Percentiles rank a stretch among this genome's conserved stretches.
Evolutionary conservation across 2,797 vertebrate species (phyloP).

Genomic region (Cyprinodon diabolis): DNA sequence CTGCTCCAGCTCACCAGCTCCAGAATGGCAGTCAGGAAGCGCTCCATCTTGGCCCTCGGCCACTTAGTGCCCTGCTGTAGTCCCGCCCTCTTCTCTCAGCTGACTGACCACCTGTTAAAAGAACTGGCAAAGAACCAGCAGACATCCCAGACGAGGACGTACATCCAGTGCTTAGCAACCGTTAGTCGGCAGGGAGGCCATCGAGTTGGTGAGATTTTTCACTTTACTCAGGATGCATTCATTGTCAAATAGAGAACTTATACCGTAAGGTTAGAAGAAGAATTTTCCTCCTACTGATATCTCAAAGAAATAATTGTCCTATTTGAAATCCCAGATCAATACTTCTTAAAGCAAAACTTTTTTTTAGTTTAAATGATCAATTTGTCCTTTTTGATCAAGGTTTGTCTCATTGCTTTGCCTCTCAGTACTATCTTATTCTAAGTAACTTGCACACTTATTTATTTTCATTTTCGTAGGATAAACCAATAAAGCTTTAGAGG

Average conservation of each 20-base stretch:
- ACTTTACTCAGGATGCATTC: background rate
- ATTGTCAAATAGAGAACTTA: background rate
- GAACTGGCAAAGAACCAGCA: constrained; percentile 81
- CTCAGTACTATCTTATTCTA: background rate
- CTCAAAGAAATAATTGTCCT: background rate
- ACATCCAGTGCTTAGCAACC: constrained; percentile 93
- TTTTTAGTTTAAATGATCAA: background rate
- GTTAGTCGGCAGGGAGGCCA: constrained; percentile 92
- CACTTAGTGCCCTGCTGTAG: constrained; percentile 92
- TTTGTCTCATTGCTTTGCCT: background rate
- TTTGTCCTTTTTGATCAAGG: background rate
- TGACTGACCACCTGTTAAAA: constrained; percentile 86
- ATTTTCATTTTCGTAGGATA: background rate
- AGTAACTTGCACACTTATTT: background rate
- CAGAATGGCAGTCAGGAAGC: constrained; percentile 92
- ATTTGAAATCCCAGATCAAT: background rate
- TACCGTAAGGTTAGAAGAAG: background rate
- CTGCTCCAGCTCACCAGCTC: constrained; percentile 85
- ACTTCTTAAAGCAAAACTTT: background rate
- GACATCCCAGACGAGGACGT: constrained; percentile 86
- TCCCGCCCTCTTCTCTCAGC: constrained; percentile 87
- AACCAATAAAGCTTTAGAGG: too few species aligned
- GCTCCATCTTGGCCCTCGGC: constrained; percentile 90
- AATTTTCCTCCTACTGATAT: background rate
- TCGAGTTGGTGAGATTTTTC: constrained; percentile 84